A percentile compares a stretch with the other conserved stretches of the same genome.
Conservation (phyloP, 1,140 invertebrate species). For the Campodea augens region DNA sequence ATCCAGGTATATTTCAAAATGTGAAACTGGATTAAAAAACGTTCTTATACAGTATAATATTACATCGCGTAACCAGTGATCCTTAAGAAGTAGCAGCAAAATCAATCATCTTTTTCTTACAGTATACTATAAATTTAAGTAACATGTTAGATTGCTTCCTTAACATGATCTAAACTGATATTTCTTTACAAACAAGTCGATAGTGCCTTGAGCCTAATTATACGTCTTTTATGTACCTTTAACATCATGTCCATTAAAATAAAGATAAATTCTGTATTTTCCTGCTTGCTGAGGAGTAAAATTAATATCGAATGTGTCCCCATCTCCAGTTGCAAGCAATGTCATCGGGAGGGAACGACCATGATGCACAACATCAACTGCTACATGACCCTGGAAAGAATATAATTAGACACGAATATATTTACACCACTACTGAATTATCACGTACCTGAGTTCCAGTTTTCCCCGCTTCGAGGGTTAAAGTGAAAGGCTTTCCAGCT, state of each 20-base stretch:
- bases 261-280: slow-evolving; percentile 81
- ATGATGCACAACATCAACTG: slow-evolving; percentile 62
- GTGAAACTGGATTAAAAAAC: too few species aligned
- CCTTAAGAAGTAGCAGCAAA: neutral
- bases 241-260: slow-evolving; percentile 91
- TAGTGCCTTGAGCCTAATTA: neutral
- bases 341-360: slow-evolving; percentile 53
- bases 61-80: too few species aligned
- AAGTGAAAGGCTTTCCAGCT: slow-evolving; percentile 56
- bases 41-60: too few species aligned
- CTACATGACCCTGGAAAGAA: slow-evolving; percentile 70
- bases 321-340: slow-evolving; percentile 54
- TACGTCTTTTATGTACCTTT: slow-evolving; percentile 49
- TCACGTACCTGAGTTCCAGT: slow-evolving; percentile 74
- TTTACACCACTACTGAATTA: too few species aligned
- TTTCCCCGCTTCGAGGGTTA: slow-evolving; percentile 59
- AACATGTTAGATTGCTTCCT: neutral
- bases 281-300: slow-evolving; percentile 77
- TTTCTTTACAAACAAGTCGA: neutral
- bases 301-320: slow-evolving; percentile 61
- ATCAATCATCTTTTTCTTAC: neutral
- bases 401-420: too few species aligned
- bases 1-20: too few species aligned
- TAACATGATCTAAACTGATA: neutral
- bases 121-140: neutral